These are phyloP conservation scores for Xyrauchen texanus DNA, from an alignment of 2,113 vertebrate genomes.

Conservation along the genomic window DNA sequence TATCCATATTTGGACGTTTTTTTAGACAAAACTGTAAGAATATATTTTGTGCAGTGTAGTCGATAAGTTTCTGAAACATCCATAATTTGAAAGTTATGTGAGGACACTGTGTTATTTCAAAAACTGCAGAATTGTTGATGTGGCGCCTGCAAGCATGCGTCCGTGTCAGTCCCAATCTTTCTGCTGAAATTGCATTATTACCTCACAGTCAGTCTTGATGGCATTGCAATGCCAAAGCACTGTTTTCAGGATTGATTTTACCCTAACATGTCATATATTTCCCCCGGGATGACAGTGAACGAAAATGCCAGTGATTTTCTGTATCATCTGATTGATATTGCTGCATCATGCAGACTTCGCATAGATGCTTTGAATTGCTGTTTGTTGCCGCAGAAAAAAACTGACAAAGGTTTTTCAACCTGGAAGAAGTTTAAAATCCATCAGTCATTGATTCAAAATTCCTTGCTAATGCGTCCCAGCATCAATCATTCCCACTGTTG, in stretches of 20 bases:
- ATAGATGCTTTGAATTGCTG: background rate
- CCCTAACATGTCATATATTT: conserved; percentile 10
- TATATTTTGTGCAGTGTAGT: too few species aligned
- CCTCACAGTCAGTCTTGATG: background rate
- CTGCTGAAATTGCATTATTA: conserved; percentile 31
- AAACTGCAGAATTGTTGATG: background rate
- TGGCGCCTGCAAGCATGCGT: background rate
- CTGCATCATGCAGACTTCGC: conserved; percentile 2
- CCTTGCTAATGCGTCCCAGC: too few species aligned
- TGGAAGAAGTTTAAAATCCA: too few species aligned
- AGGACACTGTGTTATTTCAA: background rate
- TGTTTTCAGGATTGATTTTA: background rate
- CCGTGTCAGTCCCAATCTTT: background rate
- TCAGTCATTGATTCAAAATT: background rate
- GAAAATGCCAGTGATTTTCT: too few species aligned
- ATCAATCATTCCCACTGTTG: too few species aligned
- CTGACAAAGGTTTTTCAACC: background rate
- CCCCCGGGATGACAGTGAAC: background rate
- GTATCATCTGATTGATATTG: background rate
- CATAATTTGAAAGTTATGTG: background rate
- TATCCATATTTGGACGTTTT: too few species aligned
- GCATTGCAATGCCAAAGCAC: background rate
- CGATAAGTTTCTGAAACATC: too few species aligned
- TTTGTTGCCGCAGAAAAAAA: background rate
- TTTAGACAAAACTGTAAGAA: too few species aligned